Evolutionary conservation across 2,888 invertebrate genomes (phyloP), one percentile per base, ranked within the genome.

Genomic region (Malacosoma neustria): DNA sequence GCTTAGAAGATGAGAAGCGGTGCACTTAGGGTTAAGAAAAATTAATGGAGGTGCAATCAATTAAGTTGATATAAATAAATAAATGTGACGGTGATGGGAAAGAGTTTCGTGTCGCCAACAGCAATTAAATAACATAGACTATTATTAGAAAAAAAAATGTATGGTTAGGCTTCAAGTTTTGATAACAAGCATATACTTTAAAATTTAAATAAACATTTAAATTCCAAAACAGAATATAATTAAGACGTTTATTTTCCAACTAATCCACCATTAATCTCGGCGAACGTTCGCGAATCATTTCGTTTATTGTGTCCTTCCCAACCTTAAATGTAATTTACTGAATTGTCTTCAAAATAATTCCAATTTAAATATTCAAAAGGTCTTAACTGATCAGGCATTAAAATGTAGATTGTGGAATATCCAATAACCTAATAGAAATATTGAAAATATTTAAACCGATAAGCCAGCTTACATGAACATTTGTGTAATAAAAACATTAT

Each of bases 301-400:
- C 22, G 22, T 22, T 22, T 22, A 22, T 22, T 22, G 22, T 22
- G 22, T 22, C 22, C 22, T 22, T 22, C 22, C 6, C 22, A 22
- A 22, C 22, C 22, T 43, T 43, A 41, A 43, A 41, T 39, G 37
- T n/a, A 29, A 45, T 46, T 45, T 43, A 48, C 41, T 41, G 45
- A 49, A 49, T 44, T 54, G 48, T 48, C 49, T 51, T 50, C 51
- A 47, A 49, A 43, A 48, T 54, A 65, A 70, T 67, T 59, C 66
- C 61, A 64, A 66, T 71, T 73, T 74, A 72, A 77, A 79, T 75
- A 80, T 79, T 76, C 72, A 79, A 61, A 57, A 66, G 71, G 67
- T 57, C 49, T 67, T 65, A 70, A 49, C 48, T 58, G 65, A 65
- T 63, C 61, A 57, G 51, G 58, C 53, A 55, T 55, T 61, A 65